phyloP scores from a whole-genome alignment of 2,797 vertebrate species.

The Telmatherina bonti region DNA sequence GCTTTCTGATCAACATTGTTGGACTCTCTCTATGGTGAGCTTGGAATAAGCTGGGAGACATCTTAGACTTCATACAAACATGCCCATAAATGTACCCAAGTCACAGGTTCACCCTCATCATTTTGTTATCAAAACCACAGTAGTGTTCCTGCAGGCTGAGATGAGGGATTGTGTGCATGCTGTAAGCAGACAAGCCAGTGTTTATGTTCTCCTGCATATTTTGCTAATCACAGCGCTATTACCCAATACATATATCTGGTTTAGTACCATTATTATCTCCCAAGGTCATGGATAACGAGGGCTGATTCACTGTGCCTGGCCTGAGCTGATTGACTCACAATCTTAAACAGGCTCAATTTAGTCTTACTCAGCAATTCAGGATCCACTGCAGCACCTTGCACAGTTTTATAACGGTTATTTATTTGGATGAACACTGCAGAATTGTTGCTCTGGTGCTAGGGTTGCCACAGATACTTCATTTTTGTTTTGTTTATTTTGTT shows the following conservation, averaged over 20 bases:
- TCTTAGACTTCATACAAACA: background rate
- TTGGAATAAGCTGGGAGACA: conserved; percentile 6
- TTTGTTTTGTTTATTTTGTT: conserved; percentile 16
- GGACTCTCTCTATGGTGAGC: conserved; percentile 17
- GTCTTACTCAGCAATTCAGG: conserved; percentile 79
- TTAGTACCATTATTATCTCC: conserved; percentile 83
- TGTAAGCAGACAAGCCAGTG: conserved; percentile 61
- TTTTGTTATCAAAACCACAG: conserved; percentile 45
- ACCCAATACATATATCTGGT: conserved; percentile 71
- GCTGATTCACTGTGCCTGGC: conserved; percentile 69
- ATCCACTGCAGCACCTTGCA: conserved; percentile 52
- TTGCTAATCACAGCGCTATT: conserved; percentile 82
- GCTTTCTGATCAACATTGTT: conserved; percentile 45
- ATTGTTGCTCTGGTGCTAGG: conserved; percentile 42
- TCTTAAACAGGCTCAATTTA: conserved; percentile 74
- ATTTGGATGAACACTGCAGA: conserved; percentile 55
- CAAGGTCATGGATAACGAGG: conserved; percentile 85
- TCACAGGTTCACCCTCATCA: conserved; percentile 27
- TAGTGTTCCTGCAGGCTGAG: conserved; percentile 43
- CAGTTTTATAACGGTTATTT: conserved; percentile 71
- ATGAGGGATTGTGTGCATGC: conserved; percentile 53
- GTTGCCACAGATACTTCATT: conserved; percentile 31
- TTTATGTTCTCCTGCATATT: conserved; percentile 78
- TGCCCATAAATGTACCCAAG: conserved; percentile 3
- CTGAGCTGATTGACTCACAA: conserved; percentile 77